Evolutionary conservation across 23 tunicate species (phyloP).

Genomic region (Styela clava): DNA sequence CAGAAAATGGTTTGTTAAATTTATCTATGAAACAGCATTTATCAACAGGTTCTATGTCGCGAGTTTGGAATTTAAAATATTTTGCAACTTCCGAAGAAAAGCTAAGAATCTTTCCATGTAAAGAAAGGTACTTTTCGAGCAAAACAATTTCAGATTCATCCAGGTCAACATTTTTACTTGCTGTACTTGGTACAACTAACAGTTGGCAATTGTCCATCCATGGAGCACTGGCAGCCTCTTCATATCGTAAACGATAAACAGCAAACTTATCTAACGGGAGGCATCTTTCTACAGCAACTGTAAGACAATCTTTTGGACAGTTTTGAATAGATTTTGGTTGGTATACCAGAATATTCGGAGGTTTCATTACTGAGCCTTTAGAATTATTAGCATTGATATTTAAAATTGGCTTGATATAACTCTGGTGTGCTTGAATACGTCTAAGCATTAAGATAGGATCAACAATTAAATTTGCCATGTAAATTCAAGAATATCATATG

Average conservation of each 20-base stretch:
- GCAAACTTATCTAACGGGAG: slow-evolving; percentile 27
- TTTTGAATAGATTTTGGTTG: slow-evolving; percentile 9
- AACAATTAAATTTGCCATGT: not conserved
- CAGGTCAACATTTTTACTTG: no score
- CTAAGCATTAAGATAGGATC: not conserved
- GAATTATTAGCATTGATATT: not conserved
- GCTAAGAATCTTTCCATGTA: slow-evolving; percentile 53
- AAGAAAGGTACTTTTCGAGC: slow-evolving; percentile 23
- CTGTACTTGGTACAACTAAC: slow-evolving; percentile 24
- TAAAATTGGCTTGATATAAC: not conserved
- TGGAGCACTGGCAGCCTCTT: slow-evolving; percentile 35
- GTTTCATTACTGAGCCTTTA: slow-evolving; percentile 23
- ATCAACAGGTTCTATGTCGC: not conserved
- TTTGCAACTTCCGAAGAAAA: slow-evolving; percentile 11
- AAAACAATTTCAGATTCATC: not conserved
- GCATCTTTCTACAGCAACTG: slow-evolving; percentile 16
- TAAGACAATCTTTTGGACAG: slow-evolving; percentile 4
- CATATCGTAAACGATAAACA: slow-evolving; percentile 31
- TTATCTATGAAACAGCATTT: not conserved
- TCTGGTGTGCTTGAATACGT: not conserved
- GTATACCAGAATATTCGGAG: slow-evolving; percentile 63
- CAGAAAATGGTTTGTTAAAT: not conserved
- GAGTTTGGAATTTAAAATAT: not conserved
- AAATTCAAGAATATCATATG: not conserved
- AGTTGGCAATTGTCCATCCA: slow-evolving; percentile 53